Percentiles rank a stretch among this genome's conserved stretches.
Evolutionary conservation across 2,888 invertebrate species (phyloP).

Genomic region (Drosophila quinaria): DNA sequence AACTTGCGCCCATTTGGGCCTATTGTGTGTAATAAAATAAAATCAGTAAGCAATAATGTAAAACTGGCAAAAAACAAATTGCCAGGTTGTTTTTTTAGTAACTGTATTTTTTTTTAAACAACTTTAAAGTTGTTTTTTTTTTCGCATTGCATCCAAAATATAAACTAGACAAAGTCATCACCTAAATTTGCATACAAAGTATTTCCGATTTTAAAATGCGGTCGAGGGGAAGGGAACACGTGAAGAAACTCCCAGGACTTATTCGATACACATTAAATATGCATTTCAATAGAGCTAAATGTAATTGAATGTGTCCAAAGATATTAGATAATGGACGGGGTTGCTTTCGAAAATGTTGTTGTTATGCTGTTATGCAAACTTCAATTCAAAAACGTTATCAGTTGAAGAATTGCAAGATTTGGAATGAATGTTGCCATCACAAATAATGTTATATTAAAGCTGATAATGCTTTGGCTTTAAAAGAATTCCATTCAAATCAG

Average conservation of each 20-base stretch:
- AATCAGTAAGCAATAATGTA: too few species aligned
- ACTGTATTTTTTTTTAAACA: neutral
- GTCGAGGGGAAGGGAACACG: neutral
- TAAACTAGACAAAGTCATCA: neutral
- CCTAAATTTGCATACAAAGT: neutral
- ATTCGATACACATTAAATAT: conserved; percentile 3
- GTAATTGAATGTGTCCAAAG: neutral
- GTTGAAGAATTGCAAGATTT: neutral
- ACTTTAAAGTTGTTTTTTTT: neutral
- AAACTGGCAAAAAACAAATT: too few species aligned
- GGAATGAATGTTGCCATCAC: neutral
- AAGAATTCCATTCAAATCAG: conserved; percentile 11
- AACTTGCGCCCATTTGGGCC: too few species aligned
- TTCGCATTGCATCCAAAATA: neutral
- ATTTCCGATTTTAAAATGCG: neutral
- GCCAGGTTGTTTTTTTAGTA: neutral
- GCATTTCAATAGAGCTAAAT: neutral
- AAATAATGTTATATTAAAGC: conserved; percentile 1
- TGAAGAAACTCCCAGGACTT: conserved; percentile 1
- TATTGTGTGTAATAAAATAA: too few species aligned
- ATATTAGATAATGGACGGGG: neutral
- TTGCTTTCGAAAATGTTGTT: neutral
- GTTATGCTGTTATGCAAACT: neutral
- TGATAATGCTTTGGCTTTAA: conserved; percentile 1
- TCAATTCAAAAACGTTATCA: neutral